Conservation (phyloP, 2,797 vertebrate species). For the Caiman crocodilus region DNA sequence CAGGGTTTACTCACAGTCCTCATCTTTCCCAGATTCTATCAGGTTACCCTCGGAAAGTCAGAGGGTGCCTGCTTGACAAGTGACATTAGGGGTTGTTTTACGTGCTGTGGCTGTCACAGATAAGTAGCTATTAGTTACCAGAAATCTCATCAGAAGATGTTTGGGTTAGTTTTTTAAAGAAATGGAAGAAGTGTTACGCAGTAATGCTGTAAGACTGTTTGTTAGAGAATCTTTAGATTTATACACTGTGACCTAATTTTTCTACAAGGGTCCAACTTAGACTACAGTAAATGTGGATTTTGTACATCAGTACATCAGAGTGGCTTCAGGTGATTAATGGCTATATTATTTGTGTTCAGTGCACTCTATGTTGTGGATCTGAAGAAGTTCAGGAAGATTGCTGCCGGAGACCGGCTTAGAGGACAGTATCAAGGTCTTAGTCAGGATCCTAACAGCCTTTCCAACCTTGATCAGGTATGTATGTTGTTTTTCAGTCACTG, state of each 20-base stretch:
- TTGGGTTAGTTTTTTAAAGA: constrained; percentile 21
- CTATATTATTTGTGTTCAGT: constrained; percentile 77
- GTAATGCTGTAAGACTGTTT: not conserved
- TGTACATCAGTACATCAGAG: not conserved
- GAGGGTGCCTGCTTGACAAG: not conserved
- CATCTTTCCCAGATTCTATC: not conserved
- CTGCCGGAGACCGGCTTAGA: constrained; percentile 94
- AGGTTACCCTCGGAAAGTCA: not conserved
- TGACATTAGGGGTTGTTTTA: constrained; percentile 34
- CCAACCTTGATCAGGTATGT: constrained; percentile 96
- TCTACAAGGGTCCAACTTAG: not conserved
- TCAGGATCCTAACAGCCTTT: constrained; percentile 98
- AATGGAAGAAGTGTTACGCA: constrained; percentile 27
- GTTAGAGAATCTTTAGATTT: not conserved
- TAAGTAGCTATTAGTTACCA: constrained; percentile 14
- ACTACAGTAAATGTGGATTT: not conserved
- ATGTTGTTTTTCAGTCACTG: not conserved
- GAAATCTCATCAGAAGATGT: not conserved
- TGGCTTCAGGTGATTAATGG: constrained; percentile 30
- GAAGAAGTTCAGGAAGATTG: constrained; percentile 98
- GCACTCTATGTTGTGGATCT: constrained; percentile 97
- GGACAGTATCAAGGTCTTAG: constrained; percentile 98
- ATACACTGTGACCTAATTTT: fast-evolving
- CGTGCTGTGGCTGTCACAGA: not conserved
- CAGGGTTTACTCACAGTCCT: not conserved